Conservation (phyloP, 2,888 invertebrate genomes). For the Pristionchus mayeri region DNA sequence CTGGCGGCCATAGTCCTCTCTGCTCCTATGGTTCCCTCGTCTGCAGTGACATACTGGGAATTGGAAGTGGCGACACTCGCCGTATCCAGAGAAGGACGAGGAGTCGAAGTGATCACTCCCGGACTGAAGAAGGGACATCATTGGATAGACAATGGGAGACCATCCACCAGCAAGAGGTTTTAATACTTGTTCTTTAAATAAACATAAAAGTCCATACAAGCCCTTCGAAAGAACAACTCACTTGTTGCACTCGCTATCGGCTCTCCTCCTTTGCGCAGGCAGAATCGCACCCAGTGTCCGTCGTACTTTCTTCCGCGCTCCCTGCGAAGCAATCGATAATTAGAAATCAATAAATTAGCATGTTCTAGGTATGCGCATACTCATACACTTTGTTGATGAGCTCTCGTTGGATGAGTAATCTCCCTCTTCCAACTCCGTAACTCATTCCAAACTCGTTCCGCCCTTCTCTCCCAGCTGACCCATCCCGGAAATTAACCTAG, state of each 20-base stretch:
- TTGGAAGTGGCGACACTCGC: conserved; percentile 10
- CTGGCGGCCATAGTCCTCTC: background rate
- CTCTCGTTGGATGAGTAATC: background rate
- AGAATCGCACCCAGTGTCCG: conserved; percentile 27
- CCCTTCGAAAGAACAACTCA: background rate
- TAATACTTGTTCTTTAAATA: too few relatives aligned
- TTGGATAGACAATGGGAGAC: too few relatives aligned
- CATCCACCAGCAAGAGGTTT: too few relatives aligned
- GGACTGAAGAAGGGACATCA: background rate
- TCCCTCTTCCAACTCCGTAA: background rate
- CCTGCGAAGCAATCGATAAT: background rate
- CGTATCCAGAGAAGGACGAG: conserved; percentile 7
- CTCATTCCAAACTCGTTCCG: background rate
- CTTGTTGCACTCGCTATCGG: conserved; percentile 26
- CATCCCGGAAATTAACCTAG: conserved; percentile 10
- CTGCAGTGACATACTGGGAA: background rate
- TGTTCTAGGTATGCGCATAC: background rate
- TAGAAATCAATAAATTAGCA: background rate
- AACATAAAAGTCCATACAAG: too few relatives aligned
- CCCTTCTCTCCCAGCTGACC: conserved; percentile 13
- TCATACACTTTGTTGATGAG: background rate
- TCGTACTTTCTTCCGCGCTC: conserved; percentile 39
- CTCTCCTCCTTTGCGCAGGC: conserved; percentile 6
- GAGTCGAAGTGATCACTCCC: conserved; percentile 17
- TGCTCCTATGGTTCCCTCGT: conserved; percentile 19